A percentile compares a stretch with the other conserved stretches of the same genome.
Conservation (phyloP, 2,113 vertebrate species). For the Phylloscopus trochilus region DNA sequence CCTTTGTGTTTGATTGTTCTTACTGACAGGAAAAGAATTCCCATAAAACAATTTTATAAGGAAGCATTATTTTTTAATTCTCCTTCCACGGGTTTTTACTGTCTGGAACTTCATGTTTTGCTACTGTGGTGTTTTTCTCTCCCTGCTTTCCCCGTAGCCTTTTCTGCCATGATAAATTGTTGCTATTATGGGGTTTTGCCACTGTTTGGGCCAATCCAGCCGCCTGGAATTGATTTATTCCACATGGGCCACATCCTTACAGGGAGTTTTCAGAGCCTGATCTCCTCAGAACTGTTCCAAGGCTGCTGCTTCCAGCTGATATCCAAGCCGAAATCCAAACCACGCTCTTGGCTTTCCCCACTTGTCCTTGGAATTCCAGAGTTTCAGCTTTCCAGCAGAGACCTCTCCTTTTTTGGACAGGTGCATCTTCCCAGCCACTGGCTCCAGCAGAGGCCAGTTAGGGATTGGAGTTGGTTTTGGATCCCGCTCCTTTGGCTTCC, state of each 20-base stretch:
- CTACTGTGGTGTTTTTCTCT: not conserved
- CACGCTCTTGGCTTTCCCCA: not conserved
- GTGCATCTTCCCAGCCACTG: not conserved
- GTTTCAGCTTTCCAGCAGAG: conserved; percentile 3
- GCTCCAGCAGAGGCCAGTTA: not conserved
- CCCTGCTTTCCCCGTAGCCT: not conserved
- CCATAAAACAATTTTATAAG: not conserved
- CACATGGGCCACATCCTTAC: not conserved
- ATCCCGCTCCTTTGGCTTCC: not conserved
- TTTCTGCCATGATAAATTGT: not conserved
- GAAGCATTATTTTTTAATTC: not conserved
- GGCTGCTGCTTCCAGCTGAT: not conserved
- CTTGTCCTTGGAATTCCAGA: conserved; percentile 19
- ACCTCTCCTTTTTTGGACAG: conserved; percentile 39
- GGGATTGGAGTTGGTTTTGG: not conserved
- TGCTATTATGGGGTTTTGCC: not conserved
- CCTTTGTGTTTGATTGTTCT: not conserved
- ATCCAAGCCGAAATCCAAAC: conserved; percentile 27
- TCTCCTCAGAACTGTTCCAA: not conserved
- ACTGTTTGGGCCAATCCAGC: not conserved
- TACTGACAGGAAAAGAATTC: not conserved
- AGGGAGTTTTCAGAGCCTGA: not conserved
- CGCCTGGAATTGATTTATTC: not conserved
- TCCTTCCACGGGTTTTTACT: not conserved
- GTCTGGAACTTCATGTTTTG: not conserved